Base-by-base conservation (phyloP, 1,140 invertebrate genomes). In the Stenopsyche tienmushanensis region DNA sequence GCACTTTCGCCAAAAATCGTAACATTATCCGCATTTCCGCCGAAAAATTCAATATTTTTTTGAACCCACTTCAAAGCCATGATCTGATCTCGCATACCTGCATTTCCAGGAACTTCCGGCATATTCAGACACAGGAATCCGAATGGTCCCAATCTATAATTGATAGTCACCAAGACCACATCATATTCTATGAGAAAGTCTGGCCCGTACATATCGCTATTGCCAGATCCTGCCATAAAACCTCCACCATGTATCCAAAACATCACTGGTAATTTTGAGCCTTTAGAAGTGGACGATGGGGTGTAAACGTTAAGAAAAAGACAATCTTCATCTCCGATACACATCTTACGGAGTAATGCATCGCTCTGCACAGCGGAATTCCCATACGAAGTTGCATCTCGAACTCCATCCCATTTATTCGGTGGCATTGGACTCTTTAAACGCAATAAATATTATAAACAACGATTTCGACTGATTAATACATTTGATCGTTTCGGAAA, bases 161-260 rank as follows among this genome's bases (percentile, higher is more conserved):
- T 86, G 2, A 85, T 65, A 0, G 82, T 80, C 1, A 88, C 84
- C 1, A 87, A 72, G 24, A 88, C 78, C 1, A 88, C 74, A 53
- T 83, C 77, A 3, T 84, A 77, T 34, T 79, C 73, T 3, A 83
- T 71, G 8, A 88, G 77, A 65, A 83, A 81, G 60, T 82, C 78
- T 2, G 82, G 79, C 9, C 79, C 77, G 70, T 82, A 81, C 0
- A 78, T 29, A 8, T 73, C 71, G 9, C 66, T 70, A 24, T 71
- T 71, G 2, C 71, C 82, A 18, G 80, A 82, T 1, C 86, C 85
- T 9, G 72, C 60, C 2, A 75, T 71, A 69, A 89, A 88, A 29
- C 74, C 83, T 21, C 90, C 90, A 2, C 89, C 90, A 72, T 90
- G 85, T 23, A 92, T 84, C 75, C 80, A 91, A 0, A 91, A 81